A percentile compares a stretch with the other conserved stretches of the same genome.
These are phyloP conservation scores for Lethrus apterus DNA, from an alignment of 1,140 invertebrate genomes.

Conservation along the genomic window DNA sequence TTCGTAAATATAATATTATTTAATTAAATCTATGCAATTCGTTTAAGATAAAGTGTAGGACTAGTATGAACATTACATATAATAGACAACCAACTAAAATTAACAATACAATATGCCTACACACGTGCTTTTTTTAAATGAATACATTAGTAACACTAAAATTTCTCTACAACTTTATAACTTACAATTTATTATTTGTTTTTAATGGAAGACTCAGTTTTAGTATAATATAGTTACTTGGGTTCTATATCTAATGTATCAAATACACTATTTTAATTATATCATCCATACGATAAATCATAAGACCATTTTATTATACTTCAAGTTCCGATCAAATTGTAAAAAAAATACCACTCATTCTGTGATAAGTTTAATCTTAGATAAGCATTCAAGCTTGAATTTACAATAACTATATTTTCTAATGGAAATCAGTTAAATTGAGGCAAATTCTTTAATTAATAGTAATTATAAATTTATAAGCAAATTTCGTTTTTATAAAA, in stretches of 20 bases:
- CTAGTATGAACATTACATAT: slow-evolving; percentile 34
- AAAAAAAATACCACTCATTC: not conserved
- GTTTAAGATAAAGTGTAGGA: slow-evolving; percentile 33
- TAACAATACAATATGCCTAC: slow-evolving; percentile 28
- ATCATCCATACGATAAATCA: slow-evolving; percentile 16
- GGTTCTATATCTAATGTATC: slow-evolving; percentile 20
- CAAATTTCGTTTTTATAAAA: not conserved
- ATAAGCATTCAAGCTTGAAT: not conserved
- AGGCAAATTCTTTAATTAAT: too few species aligned
- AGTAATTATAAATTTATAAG: too few species aligned
- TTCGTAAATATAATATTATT: slow-evolving; percentile 23
- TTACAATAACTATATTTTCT: too few species aligned
- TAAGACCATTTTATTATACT: not conserved
- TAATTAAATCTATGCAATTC: slow-evolving; percentile 37
- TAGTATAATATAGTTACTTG: slow-evolving; percentile 32
- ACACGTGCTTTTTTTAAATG: slow-evolving; percentile 4
- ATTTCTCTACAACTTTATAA: slow-evolving; percentile 21
- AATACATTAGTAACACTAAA: not conserved
- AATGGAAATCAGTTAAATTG: too few species aligned
- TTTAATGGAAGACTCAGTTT: slow-evolving; percentile 42
- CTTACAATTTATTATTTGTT: slow-evolving; percentile 43
- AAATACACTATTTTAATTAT: slow-evolving; percentile 30
- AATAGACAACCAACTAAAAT: slow-evolving; percentile 36
- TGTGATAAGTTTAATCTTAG: not conserved
- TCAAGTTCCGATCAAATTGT: not conserved